phyloP scores from a whole-genome alignment of 2,888 invertebrate species.

The Sarcophaga subvicina region DNA sequence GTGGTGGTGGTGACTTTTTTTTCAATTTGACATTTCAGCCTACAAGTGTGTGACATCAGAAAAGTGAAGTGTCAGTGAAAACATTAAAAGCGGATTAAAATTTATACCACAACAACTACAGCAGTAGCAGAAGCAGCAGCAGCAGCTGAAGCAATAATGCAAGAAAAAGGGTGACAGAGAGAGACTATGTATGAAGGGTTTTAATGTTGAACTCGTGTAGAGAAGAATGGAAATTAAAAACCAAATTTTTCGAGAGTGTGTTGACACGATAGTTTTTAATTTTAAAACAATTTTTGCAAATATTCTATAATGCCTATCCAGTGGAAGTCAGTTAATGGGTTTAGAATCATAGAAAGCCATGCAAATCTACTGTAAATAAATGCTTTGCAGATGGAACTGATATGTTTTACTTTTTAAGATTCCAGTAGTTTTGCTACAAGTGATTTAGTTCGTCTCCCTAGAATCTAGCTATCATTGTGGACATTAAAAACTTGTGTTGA shows the following conservation, averaged over 20 bases:
- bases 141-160: too few species aligned
- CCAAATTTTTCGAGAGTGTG: background rate
- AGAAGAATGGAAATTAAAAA: background rate
- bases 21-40: constrained; percentile 79
- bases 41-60: constrained; percentile 74
- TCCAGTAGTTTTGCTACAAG: too few species aligned
- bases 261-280: constrained; percentile 14
- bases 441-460: too few species aligned
- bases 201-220: background rate
- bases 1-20: constrained; percentile 36
- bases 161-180: too few species aligned
- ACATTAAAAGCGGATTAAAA: constrained; percentile 81
- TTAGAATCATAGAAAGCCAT: too few species aligned
- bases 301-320: too few species aligned
- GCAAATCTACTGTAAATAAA: too few species aligned
- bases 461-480: too few species aligned
- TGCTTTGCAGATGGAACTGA: too few species aligned
- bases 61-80: constrained; percentile 79
- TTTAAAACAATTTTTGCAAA: background rate
- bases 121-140: background rate
- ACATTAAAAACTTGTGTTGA: too few species aligned
- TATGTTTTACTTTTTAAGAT: too few species aligned
- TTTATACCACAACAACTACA: constrained; percentile 74
- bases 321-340: too few species aligned
- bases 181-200: background rate